These are phyloP conservation scores for Lutraria rhynchaena DNA, from an alignment of 1,140 invertebrate species.

Conservation along the genomic window DNA sequence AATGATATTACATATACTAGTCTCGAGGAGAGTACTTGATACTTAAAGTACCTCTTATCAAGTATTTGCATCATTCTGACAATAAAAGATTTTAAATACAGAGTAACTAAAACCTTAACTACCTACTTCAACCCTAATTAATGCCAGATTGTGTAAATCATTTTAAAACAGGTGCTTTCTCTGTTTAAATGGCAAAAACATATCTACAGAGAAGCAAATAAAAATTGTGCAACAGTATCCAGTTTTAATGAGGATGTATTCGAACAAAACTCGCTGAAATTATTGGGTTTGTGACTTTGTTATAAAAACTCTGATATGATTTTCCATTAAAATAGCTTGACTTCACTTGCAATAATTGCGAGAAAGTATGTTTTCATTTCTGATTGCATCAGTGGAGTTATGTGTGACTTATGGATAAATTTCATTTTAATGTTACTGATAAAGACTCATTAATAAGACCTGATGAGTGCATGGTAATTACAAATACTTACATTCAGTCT, in stretches of 20 bases:
- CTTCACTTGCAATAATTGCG: too few relatives aligned
- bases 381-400: too few relatives aligned
- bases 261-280: too few relatives aligned
- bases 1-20: too few relatives aligned
- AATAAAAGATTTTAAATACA: constrained; percentile 31
- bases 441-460: not conserved
- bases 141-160: constrained; percentile 36
- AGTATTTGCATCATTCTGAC: constrained; percentile 27
- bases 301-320: too few relatives aligned
- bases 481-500: not conserved
- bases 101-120: constrained; percentile 8
- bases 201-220: not conserved
- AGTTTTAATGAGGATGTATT: too few relatives aligned
- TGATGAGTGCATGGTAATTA: not conserved
- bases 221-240: not conserved
- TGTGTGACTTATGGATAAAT: too few relatives aligned
- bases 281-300: too few relatives aligned
- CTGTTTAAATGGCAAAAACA: constrained; percentile 6
- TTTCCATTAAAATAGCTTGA: too few relatives aligned
- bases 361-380: too few relatives aligned
- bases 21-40: too few relatives aligned
- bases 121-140: constrained; percentile 27
- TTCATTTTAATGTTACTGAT: too few relatives aligned
- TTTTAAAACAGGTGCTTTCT: constrained; percentile 41
- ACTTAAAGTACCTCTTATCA: constrained; percentile 22